Base-by-base conservation (phyloP, 2,888 invertebrate species). In the Cephus nigrinus region DNA sequence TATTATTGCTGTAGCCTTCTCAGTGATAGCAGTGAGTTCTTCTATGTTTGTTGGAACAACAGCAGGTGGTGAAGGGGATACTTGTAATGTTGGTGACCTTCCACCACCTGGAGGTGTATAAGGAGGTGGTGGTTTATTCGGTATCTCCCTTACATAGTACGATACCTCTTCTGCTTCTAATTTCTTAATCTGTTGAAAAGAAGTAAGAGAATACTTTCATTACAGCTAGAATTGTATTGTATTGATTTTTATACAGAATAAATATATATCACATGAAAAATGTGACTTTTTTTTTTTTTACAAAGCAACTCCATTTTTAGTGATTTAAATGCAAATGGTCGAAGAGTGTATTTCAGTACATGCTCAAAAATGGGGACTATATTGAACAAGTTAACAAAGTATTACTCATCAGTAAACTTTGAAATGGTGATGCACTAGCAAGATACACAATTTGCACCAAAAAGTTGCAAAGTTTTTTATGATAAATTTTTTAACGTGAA, bases 41-140 rank as follows among this genome's bases (percentile, higher is more conserved):
- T 93, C 92, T 69, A 91, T 87, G 34, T 91, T 91, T 1, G 92
- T 88, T 1, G 93, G 93, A 23, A 93, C 87, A 32, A 92, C 91
- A 12, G 87, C 86, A 74, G 90, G 86, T 31, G 89, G 85, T 33
- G 89, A 88, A 12, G 89, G 88, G 5, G 91, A 87, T 69, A 88
- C 86, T 32, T 90, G 88, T 1, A 88, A 85, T 2, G 92, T 90
- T 1, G 88, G 79, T 15, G 86, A 79, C 71, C 87, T 83, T 68
- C 84, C 83, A 3, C 84, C 89, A 4, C 90, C 89, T 1, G 95
- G 95, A 11, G 95, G 95, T 0, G 94, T 95, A 90, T 96, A 96
- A 0, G 96, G 96, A 0, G 96, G 96, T 2, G 96, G 96, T 12
- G 96, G 95, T 87, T 95, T 95, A 88, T 95, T 95, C 9, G 95